Evolutionary conservation across 2,888 invertebrate genomes (phyloP).

Genomic region (Aspidiotus rigidus): DNA sequence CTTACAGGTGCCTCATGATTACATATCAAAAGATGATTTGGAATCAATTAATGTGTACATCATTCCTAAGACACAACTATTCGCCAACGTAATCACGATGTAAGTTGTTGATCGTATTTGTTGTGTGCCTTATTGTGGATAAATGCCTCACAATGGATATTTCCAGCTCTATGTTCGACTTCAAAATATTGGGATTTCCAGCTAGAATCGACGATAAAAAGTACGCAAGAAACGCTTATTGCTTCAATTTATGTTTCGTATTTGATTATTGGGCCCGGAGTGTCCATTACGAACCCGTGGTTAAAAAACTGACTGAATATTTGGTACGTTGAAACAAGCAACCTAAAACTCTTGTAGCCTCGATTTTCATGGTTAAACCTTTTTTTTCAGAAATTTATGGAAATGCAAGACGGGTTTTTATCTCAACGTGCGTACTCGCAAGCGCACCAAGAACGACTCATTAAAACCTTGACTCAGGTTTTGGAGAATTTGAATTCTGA

Average conservation of each 20-base stretch:
- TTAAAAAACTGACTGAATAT: conserved; percentile 87
- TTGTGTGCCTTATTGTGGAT: background rate
- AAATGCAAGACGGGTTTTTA: conserved; percentile 75
- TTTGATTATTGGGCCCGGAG: conserved; percentile 82
- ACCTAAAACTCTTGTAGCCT: background rate
- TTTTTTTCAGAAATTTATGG: conserved; percentile 59
- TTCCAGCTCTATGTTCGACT: conserved; percentile 62
- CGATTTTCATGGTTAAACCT: background rate
- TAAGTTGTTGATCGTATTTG: conserved; percentile 47
- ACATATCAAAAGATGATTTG: conserved; percentile 84
- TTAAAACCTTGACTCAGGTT: conserved; percentile 67
- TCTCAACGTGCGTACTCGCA: conserved; percentile 54
- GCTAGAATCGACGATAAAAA: conserved; percentile 78
- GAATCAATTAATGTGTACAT: conserved; percentile 89
- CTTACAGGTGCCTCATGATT: conserved; percentile 68
- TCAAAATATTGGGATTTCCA: conserved; percentile 87
- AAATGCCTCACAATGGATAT: background rate
- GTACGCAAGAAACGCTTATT: conserved; percentile 86
- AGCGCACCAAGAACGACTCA: conserved; percentile 58
- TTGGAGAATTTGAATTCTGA: conserved; percentile 68
- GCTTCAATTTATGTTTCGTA: conserved; percentile 91
- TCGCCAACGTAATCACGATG: conserved; percentile 83
- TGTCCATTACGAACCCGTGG: conserved; percentile 86
- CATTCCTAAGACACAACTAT: conserved; percentile 87
- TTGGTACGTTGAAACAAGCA: conserved; percentile 50